phyloP scores from a whole-genome alignment of 2,888 invertebrate species.

The Smittia sp. region DNA sequence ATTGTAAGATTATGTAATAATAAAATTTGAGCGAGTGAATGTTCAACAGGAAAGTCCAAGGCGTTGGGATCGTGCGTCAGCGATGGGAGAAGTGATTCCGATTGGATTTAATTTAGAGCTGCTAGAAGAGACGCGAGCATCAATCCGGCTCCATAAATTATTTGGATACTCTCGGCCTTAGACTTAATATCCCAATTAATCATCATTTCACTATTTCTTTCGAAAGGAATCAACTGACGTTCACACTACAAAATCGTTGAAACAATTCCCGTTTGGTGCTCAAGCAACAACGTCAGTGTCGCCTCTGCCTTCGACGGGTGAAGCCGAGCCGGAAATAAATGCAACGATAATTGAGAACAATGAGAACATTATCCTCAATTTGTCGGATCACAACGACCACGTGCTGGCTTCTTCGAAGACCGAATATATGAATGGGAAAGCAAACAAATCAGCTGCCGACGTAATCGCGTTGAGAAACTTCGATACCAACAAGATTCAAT shows the following conservation, averaged over 20 bases:
- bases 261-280: neutral
- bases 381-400: conserved; percentile 24
- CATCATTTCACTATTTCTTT: neutral
- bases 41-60: neutral
- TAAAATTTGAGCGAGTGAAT: neutral
- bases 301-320: neutral
- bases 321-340: conserved; percentile 40
- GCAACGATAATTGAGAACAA: conserved; percentile 42
- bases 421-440: conserved; percentile 50
- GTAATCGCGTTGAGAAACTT: conserved; percentile 47
- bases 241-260: neutral
- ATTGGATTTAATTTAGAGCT: too few relatives aligned
- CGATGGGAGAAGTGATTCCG: too few relatives aligned
- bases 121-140: too few relatives aligned
- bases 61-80: neutral
- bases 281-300: neutral
- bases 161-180: neutral
- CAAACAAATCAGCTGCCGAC: conserved; percentile 48
- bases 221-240: neutral
- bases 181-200: neutral
- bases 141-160: too few relatives aligned
- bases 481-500: conserved; percentile 53
- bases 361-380: conserved; percentile 38
- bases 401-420: conserved; percentile 39
- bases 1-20: conserved; percentile 50